A percentile compares a stretch with the other conserved stretches of the same genome.
Evolutionary conservation across 2,113 vertebrate species (phyloP).

Genomic region (Microtus ochrogaster): DNA sequence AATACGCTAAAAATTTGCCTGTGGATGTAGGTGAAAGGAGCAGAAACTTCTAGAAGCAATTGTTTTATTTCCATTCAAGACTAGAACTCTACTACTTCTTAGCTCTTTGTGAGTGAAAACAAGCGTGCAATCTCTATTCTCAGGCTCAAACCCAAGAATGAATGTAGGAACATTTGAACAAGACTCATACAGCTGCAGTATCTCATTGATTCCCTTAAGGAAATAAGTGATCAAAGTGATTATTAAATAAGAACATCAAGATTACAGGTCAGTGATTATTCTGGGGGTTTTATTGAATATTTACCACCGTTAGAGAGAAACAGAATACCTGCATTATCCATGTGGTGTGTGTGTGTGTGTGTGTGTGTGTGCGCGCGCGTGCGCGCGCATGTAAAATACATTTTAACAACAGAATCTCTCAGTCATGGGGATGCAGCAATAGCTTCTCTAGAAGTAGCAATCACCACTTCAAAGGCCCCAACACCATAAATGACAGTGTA

Average conservation of each 20-base stretch:
- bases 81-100: background rate
- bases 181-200: background rate
- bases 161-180: background rate
- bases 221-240: background rate
- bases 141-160: background rate
- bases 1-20: conserved; percentile 6
- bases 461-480: background rate
- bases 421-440: background rate
- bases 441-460: background rate
- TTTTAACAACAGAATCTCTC: background rate
- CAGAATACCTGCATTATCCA: too few species aligned
- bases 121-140: background rate
- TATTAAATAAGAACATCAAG: background rate
- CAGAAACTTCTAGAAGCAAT: background rate
- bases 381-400: background rate
- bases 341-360: background rate
- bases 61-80: background rate
- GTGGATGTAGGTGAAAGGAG: background rate
- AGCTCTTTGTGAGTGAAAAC: background rate
- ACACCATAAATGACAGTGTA: background rate
- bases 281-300: background rate
- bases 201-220: background rate
- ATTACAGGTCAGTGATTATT: background rate
- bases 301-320: background rate
- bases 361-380: too few species aligned